Evolutionary conservation across 2,113 vertebrate genomes (phyloP), one percentile per base, ranked within the genome.

Genomic region (Protobothrops mucrosquamatus): DNA sequence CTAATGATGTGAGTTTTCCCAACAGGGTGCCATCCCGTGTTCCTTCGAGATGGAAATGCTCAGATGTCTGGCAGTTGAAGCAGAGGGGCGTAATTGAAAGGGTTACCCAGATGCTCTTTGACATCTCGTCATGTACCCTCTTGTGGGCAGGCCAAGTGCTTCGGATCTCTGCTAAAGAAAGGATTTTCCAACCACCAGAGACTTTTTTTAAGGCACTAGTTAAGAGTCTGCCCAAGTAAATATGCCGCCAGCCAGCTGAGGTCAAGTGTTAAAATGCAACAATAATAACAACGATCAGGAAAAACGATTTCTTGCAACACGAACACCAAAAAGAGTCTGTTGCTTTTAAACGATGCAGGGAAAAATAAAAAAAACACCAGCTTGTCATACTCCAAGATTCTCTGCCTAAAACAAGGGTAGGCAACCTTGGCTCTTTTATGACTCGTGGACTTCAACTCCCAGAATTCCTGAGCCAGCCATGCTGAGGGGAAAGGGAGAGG

Each of bases 31-130:
- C 3, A 93, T 48, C 0, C 64, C 12, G 92, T 51, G 48, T 92
- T 95, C 91, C 15, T 12, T 51, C 23, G 52, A 89, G 39, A 95
- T 39, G 90, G 94, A 94, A 89, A 0, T 3, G 87, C 61, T 94
- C n/a, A 22, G 29, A 91, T 91, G 91, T 51, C 88, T 94, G 74
- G 59, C 52, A 91, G 81, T 11, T 52, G 94, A 95, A 92, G 92
- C 11, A 93, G 85, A 92, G 86, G 87, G 34, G 59, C 90, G 20
- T 64, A 95, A 96, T 96, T 95, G 95, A 95, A 95, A 94, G n/a
- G 85, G 95, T 96, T 95, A 94, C 90, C 22, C 94, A 95, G 94
- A 94, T 92, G 6, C 15, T 91, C 51, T 94, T 96, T 95, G 94
- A 96, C 94, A 87, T 15, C 59, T 87, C 89, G 89, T 95, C 93